Conservation (phyloP, 1,140 invertebrate species). For the Caenorhabditis inopinata region DNA sequence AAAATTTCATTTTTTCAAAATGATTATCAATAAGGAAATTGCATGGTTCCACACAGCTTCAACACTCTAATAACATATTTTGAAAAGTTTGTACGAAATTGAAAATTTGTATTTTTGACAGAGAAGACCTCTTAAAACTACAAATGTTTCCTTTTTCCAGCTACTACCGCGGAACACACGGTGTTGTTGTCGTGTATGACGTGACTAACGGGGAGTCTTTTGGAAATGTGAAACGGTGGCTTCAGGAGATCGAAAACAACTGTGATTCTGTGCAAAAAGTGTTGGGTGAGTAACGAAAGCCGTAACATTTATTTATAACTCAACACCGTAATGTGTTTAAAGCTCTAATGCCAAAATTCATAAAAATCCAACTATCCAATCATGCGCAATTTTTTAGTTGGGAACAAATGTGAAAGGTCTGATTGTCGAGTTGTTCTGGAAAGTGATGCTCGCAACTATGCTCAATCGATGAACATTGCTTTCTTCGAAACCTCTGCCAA, state of each 20-base stretch:
- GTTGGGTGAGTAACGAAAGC: slow-evolving; percentile 74
- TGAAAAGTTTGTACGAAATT: background rate
- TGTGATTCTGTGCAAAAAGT: slow-evolving; percentile 99
- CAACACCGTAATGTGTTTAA: no score
- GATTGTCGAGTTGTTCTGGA: slow-evolving; percentile 93
- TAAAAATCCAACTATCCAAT: slow-evolving; percentile 35
- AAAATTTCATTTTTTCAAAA: no score
- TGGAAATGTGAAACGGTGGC: slow-evolving; percentile 90
- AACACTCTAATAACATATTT: no score
- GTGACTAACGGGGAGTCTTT: slow-evolving; percentile 97
- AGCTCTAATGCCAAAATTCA: background rate
- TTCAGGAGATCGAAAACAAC: slow-evolving; percentile 98
- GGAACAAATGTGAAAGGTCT: slow-evolving; percentile 97
- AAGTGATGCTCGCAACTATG: slow-evolving; percentile 93
- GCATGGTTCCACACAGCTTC: no score
- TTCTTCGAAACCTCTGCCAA: slow-evolving; percentile 98
- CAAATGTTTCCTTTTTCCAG: slow-evolving; percentile 70
- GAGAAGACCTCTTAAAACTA: background rate
- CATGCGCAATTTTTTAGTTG: slow-evolving; percentile 82
- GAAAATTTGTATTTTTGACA: background rate
- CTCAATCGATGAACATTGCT: slow-evolving; percentile 91
- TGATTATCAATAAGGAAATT: no score
- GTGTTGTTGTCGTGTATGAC: slow-evolving; percentile 98
- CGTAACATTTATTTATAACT: no score
- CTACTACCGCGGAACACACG: slow-evolving; percentile 97